phyloP scores from a whole-genome alignment of 2,888 invertebrate genomes.

The Dermolepida albohirtum region DNA sequence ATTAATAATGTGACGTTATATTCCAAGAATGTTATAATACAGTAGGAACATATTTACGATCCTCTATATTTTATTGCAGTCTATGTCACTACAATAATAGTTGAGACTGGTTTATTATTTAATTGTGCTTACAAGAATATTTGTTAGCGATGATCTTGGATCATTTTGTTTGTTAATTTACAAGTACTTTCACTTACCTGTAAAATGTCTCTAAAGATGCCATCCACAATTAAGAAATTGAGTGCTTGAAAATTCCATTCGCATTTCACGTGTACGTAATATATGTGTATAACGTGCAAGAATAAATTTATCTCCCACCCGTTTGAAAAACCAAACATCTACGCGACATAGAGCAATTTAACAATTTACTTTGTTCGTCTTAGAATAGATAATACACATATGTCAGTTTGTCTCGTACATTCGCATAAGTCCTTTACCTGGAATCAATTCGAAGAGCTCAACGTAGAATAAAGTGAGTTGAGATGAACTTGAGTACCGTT shows the following conservation, averaged over 20 bases:
- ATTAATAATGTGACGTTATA: too few species aligned
- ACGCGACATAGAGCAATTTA: slow-evolving; percentile 58
- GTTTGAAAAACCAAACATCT: slow-evolving; percentile 55
- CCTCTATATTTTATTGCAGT: slow-evolving; percentile 1
- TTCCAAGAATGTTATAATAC: too few species aligned
- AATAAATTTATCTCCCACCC: slow-evolving; percentile 46
- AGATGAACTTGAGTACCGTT: slow-evolving; percentile 3
- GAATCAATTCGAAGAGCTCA: slow-evolving; percentile 16
- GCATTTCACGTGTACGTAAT: slow-evolving; percentile 45
- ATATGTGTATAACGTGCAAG: slow-evolving; percentile 33
- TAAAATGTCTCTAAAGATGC: background rate
- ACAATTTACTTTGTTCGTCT: slow-evolving; percentile 61
- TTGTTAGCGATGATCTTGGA: too few species aligned
- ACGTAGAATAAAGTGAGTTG: slow-evolving; percentile 5
- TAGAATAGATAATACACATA: slow-evolving; percentile 37
- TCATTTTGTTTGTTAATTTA: too few species aligned
- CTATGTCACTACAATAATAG: too few species aligned
- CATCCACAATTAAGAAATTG: background rate
- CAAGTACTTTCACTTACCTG: too few species aligned
- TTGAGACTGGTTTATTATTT: too few species aligned
- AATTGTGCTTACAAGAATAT: too few species aligned
- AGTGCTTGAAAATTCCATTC: slow-evolving; percentile 38
- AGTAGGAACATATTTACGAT: background rate
- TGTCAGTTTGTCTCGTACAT: slow-evolving; percentile 28
- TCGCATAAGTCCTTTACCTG: slow-evolving; percentile 24